Percentiles rank a stretch among this genome's conserved stretches.
phyloP scores from a whole-genome alignment of 2,113 vertebrate genomes.

The Circaetus gallicus region DNA sequence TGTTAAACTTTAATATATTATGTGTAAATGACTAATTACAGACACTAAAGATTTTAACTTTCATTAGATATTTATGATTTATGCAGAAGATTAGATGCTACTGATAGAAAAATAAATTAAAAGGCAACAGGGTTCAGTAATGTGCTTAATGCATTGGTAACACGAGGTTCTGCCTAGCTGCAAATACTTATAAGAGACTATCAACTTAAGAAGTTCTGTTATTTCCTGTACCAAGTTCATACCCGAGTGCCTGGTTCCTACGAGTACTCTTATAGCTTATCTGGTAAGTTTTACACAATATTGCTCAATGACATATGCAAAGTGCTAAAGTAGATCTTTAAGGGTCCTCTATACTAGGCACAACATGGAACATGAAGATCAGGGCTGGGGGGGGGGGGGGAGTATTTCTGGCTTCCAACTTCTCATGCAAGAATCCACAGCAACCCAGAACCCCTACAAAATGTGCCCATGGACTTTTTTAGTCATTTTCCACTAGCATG shows the following conservation, averaged over 20 bases:
- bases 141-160: not conserved
- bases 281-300: not conserved
- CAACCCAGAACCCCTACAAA: not conserved
- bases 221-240: not conserved
- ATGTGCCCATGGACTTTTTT: not conserved
- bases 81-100: not conserved
- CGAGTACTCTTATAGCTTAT: not conserved
- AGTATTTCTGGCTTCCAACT: not conserved
- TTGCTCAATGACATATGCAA: not conserved
- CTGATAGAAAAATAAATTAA: not conserved
- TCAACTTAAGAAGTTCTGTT: not conserved
- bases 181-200: not conserved
- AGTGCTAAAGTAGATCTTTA: not conserved
- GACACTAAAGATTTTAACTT: not conserved
- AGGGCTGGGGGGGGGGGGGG: not conserved
- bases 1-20: not conserved
- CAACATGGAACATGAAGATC: accelerated
- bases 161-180: not conserved
- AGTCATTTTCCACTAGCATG: not conserved
- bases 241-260: not conserved
- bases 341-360: not conserved
- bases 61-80: not conserved
- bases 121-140: not conserved
- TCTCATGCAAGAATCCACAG: not conserved
- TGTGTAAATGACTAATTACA: not conserved